Conservation (phyloP, 2,888 invertebrate species). For the Epiblema foenella region DNA sequence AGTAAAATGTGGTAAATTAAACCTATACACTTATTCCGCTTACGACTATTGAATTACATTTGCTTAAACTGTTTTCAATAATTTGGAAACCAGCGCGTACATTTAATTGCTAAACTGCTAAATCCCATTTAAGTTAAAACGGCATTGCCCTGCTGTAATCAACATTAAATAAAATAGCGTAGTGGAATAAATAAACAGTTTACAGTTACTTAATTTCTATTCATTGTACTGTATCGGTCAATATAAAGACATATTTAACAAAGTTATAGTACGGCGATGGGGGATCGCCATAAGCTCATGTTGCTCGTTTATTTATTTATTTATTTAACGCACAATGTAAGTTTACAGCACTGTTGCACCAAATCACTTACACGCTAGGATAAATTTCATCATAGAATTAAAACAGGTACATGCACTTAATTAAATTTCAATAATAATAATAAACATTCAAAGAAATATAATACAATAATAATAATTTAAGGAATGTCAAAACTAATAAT, state of each 20-base stretch:
- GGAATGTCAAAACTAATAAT: too few species aligned
- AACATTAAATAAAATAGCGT: slow-evolving; percentile 1
- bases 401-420: too few species aligned
- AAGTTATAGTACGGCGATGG: background rate
- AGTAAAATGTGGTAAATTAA: slow-evolving; percentile 27
- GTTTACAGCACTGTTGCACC: too few species aligned
- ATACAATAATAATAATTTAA: too few species aligned
- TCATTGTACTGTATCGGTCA: background rate
- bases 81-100: slow-evolving; percentile 12
- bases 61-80: slow-evolving; percentile 2
- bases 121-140: slow-evolving; percentile 3
- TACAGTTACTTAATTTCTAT: background rate
- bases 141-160: background rate
- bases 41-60: background rate
- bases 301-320: background rate
- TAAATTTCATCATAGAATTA: too few species aligned
- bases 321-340: too few species aligned
- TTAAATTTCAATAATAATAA: too few species aligned
- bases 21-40: background rate
- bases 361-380: too few species aligned
- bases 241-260: background rate
- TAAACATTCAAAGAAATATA: too few species aligned
- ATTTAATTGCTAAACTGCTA: slow-evolving; percentile 13
- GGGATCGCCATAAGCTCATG: background rate
- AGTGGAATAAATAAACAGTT: background rate